Evolutionary conservation across 2,113 vertebrate species (phyloP).

Genomic region (Gopherus evgoodei): DNA sequence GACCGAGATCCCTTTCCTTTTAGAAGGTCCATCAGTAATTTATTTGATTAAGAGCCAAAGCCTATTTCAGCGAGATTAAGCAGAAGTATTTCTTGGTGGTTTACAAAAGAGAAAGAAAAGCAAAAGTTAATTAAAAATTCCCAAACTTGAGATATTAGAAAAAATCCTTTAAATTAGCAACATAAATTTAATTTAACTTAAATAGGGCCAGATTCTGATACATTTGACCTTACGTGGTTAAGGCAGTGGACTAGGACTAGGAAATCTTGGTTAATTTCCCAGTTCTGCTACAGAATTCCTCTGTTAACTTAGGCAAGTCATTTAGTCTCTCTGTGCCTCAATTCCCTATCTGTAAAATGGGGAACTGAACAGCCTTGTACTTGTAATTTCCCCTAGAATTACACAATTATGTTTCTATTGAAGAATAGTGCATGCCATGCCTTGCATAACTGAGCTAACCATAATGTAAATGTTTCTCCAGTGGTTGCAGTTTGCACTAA

Average conservation of each 20-base stretch:
- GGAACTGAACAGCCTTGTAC: neutral
- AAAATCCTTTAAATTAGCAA: neutral
- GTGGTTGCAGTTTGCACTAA: neutral
- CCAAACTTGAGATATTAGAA: neutral
- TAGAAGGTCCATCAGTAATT: neutral
- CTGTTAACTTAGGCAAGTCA: neutral
- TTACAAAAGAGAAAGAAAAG: neutral
- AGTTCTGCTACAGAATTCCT: neutral
- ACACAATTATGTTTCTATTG: neutral
- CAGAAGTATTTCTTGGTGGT: neutral
- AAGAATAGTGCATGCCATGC: neutral
- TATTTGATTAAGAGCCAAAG: neutral
- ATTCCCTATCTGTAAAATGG: neutral
- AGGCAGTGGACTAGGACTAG: neutral
- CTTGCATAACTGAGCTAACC: neutral
- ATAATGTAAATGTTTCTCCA: neutral
- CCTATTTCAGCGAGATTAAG: neutral
- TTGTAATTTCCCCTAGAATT: neutral
- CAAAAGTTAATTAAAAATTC: neutral
- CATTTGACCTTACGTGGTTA: neutral
- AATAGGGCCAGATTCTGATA: neutral
- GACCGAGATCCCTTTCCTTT: neutral
- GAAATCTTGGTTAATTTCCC: neutral
- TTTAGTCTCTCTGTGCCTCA: neutral
- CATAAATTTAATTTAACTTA: neutral